Evolutionary conservation across 1,140 invertebrate genomes (phyloP), one percentile per base, ranked within the genome.

Genomic region (Elymnias hypermnestra): DNA sequence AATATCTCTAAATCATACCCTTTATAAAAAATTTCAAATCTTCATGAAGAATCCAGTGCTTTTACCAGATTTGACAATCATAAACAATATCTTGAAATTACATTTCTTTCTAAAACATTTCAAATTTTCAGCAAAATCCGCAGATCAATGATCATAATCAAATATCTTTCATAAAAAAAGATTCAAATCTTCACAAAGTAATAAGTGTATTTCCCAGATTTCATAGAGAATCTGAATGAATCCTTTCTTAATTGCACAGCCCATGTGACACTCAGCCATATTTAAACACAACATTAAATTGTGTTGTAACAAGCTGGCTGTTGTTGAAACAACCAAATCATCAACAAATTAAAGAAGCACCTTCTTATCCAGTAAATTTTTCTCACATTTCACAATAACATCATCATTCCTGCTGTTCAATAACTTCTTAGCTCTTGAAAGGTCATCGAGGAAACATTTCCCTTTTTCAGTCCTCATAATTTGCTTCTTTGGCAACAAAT

Each of bases 391-490:
- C 0, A 77, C 41, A 2, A 72, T 37, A 28, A 72, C 62, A 14
- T 76, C 64, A 21, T 76, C 74, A 0, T 47, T 50, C 19, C 69
- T 58, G 1, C 42, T 51, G 10, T 56, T 70, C 42, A 85, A 45
- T 53, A 79, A 25, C 42, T 83, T 74, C 33, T 79, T 81, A 5
- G 82, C 78, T 40, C 67, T 65, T 0, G 55, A 63, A 52, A 85
- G 39, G 38, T 83, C 75, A 5, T 85, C 82, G 6, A 78, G 43
- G 21, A 85, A 75, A 23, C 60, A 68, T 43, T 58, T 67, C 0
- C 82, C 82, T 26, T 63, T 71, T 28, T 82, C 77, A 5, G 78
- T 66, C 0, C 75, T 48, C 65, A 71, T 71, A 0, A 85, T 60
- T 41, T 76, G 78, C 21, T 67, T 67, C 37, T 72, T 74, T 0